Conservation (phyloP, 1,140 invertebrate genomes). For the Melitaea cinxia region DNA sequence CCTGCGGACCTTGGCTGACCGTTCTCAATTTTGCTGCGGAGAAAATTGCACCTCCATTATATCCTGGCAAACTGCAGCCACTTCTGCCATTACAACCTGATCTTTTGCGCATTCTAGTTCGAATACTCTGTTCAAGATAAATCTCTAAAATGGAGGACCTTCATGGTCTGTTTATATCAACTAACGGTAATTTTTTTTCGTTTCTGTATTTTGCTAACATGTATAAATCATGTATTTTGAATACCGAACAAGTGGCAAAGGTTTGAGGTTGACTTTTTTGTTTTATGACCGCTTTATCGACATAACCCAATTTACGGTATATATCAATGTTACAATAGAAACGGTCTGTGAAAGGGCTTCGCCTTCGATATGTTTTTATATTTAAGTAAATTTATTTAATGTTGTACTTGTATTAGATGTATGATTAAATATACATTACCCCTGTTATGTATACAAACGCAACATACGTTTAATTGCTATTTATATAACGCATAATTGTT, state of each 20-base stretch:
- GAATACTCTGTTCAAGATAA: not conserved
- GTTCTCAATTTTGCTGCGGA: conserved; percentile 28
- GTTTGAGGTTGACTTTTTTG: no score
- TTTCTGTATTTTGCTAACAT: no score
- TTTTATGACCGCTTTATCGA: no score
- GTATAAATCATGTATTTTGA: no score
- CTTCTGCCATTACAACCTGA: not conserved
- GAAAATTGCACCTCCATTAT: conserved; percentile 23
- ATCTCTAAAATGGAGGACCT: not conserved
- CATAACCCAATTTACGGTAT: no score
- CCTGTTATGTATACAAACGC: not conserved
- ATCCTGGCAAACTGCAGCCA: not conserved
- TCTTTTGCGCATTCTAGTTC: not conserved
- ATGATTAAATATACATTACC: not conserved
- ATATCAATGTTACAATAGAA: no score
- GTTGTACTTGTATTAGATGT: not conserved
- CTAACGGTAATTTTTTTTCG: no score
- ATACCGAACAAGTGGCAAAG: no score
- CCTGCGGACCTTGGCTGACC: conserved; percentile 49
- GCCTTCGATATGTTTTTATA: no score
- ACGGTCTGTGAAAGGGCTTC: no score
- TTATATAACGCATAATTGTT: not conserved
- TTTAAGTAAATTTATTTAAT: no score
- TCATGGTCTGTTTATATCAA: no score
- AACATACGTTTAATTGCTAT: not conserved